These are phyloP conservation scores for Corydoras maculifer DNA, from an alignment of 2,113 vertebrate genomes.

Conservation along the genomic window DNA sequence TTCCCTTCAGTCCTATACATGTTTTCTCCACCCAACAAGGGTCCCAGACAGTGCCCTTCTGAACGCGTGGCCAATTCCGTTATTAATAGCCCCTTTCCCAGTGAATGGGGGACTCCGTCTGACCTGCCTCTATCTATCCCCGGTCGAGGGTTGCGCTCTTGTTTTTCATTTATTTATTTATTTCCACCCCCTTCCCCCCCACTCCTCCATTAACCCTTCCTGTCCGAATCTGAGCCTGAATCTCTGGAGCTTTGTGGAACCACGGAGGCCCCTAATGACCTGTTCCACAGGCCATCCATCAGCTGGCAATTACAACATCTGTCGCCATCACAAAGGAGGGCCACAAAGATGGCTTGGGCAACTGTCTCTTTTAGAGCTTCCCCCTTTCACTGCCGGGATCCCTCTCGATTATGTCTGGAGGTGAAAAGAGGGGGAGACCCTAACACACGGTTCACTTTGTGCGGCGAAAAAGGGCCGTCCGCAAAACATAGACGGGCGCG, in stretches of 20 bases:
- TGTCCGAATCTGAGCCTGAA: constrained; percentile 33
- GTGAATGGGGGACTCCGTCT: constrained; percentile 57
- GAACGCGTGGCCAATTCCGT: constrained; percentile 61
- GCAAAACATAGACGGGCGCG: constrained; percentile 70
- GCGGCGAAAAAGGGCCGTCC: constrained; percentile 61
- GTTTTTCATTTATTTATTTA: neutral
- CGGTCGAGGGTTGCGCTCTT: constrained; percentile 30
- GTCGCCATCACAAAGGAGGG: constrained; percentile 63
- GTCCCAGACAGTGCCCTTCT: constrained; percentile 49
- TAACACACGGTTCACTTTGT: constrained; percentile 56
- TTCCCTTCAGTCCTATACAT: constrained; percentile 27
- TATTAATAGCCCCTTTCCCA: constrained; percentile 56
- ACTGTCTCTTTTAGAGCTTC: constrained; percentile 48
- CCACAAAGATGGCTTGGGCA: constrained; percentile 57
- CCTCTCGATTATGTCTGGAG: constrained; percentile 58
- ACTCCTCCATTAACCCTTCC: constrained; percentile 55
- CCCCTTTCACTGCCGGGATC: constrained; percentile 47
- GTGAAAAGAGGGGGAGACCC: constrained; percentile 40
- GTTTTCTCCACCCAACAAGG: constrained; percentile 44
- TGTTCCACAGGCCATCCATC: constrained; percentile 69
- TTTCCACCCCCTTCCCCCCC: constrained; percentile 1
- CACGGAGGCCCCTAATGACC: constrained; percentile 61
- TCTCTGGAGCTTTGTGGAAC: constrained; percentile 44
- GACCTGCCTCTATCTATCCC: constrained; percentile 52
- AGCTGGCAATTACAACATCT: constrained; percentile 80